phyloP scores from a whole-genome alignment of 1,140 invertebrate genomes.

The Papilio xuthus region DNA sequence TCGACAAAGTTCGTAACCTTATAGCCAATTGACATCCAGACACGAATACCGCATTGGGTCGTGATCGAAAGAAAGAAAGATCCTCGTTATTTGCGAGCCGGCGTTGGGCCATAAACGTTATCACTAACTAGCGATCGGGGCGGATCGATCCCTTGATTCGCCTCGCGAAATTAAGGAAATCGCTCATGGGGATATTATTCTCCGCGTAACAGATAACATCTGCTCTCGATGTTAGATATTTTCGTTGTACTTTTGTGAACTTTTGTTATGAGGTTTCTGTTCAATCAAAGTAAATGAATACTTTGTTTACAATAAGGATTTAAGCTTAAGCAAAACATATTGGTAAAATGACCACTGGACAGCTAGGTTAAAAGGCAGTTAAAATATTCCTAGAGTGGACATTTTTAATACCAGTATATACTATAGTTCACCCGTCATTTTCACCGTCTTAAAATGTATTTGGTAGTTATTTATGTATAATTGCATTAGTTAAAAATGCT shows the following conservation, averaged over 20 bases:
- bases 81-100: slow-evolving; percentile 68
- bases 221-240: slow-evolving; percentile 69
- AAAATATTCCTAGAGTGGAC: not conserved
- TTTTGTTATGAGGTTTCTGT: slow-evolving; percentile 49
- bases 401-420: too few relatives aligned
- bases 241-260: slow-evolving; percentile 58
- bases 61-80: slow-evolving; percentile 74
- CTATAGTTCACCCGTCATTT: too few relatives aligned
- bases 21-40: slow-evolving; percentile 75
- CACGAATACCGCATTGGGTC: slow-evolving; percentile 71
- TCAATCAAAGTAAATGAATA: slow-evolving; percentile 7
- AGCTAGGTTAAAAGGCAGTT: not conserved
- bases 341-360: not conserved
- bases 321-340: not conserved
- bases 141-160: slow-evolving; percentile 78
- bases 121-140: slow-evolving; percentile 76
- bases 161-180: slow-evolving; percentile 80
- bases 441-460: too few relatives aligned
- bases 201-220: slow-evolving; percentile 69
- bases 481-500: not conserved
- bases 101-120: slow-evolving; percentile 72
- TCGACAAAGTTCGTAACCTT: slow-evolving; percentile 66
- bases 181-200: slow-evolving; percentile 81
- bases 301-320: not conserved
- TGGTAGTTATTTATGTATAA: not conserved